Conservation (phyloP, 2,888 invertebrate genomes). For the Apodemia zela region DNA sequence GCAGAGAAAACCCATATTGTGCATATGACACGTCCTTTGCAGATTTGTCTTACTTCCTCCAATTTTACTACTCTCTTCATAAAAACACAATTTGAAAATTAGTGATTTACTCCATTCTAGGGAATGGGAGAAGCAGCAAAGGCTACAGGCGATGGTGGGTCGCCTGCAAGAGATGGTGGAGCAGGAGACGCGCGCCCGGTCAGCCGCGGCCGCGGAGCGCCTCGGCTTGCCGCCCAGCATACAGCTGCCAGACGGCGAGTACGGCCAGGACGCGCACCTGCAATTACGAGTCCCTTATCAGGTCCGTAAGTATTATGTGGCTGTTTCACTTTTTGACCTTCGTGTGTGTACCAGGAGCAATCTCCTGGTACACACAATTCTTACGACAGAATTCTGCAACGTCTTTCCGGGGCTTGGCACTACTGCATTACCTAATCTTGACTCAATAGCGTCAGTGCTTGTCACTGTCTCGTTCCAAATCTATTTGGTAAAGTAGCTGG, state of each 20-base stretch:
- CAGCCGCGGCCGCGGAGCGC: conserved; percentile 72
- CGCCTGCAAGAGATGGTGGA: conserved; percentile 77
- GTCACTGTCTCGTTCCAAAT: no score
- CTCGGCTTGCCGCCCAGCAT: conserved; percentile 82
- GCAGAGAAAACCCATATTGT: no score
- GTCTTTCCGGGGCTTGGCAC: no score
- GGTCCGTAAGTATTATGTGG: conserved; percentile 57
- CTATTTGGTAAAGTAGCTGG: no score
- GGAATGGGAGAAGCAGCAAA: conserved; percentile 84
- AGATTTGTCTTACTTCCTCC: no score
- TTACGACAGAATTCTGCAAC: no score
- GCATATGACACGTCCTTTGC: no score
- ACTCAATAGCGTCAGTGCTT: no score
- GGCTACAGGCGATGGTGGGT: conserved; percentile 78
- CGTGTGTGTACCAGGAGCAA: no score
- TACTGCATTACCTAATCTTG: no score
- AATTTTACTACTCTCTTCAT: no score
- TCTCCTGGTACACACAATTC: no score
- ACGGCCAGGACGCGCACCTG: conserved; percentile 81
- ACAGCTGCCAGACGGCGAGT: conserved; percentile 84
- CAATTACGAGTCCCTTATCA: conserved; percentile 83
- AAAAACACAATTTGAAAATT: neutral
- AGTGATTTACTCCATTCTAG: conserved; percentile 46
- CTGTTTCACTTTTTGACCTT: conserved; percentile 11
- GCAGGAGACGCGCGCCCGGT: conserved; percentile 72